Evolutionary conservation across 2,797 vertebrate species (phyloP).

Genomic region (Pangasius larnaudii): DNA sequence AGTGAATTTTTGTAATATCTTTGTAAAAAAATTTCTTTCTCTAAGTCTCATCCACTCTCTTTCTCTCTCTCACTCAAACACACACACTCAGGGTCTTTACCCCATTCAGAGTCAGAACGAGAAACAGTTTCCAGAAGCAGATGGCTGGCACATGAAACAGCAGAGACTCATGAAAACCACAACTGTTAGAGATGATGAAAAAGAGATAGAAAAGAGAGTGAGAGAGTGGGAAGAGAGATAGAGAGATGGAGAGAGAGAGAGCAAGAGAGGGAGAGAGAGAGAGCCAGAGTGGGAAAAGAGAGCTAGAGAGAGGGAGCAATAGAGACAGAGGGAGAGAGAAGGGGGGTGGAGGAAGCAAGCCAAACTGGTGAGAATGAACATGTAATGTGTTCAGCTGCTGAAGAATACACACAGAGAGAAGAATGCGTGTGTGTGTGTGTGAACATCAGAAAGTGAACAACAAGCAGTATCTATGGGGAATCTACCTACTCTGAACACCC

Average conservation of each 20-base stretch:
- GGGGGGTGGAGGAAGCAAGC: not conserved
- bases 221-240: not conserved
- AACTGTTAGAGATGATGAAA: not conserved
- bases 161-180: constrained; percentile 5
- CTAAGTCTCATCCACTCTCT: not conserved
- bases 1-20: constrained; percentile 15
- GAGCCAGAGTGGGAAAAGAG: no score
- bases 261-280: not conserved
- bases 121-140: constrained; percentile 46
- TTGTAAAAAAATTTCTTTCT: not conserved
- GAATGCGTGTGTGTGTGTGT: not conserved
- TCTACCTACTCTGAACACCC: constrained; percentile 15
- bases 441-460: constrained; percentile 20
- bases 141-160: constrained; percentile 57
- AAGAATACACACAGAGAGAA: constrained; percentile 3
- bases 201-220: not conserved
- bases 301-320: not conserved
- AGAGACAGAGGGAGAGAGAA: not conserved
- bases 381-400: constrained; percentile 23
- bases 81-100: constrained; percentile 8
- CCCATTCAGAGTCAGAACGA: not conserved
- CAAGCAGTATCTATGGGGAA: constrained; percentile 7
- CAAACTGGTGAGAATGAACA: constrained; percentile 12
- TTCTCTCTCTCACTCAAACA: constrained; percentile 9
- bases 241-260: not conserved